phyloP scores from a whole-genome alignment of 2,797 vertebrate genomes.

The Darevskia mixta region DNA sequence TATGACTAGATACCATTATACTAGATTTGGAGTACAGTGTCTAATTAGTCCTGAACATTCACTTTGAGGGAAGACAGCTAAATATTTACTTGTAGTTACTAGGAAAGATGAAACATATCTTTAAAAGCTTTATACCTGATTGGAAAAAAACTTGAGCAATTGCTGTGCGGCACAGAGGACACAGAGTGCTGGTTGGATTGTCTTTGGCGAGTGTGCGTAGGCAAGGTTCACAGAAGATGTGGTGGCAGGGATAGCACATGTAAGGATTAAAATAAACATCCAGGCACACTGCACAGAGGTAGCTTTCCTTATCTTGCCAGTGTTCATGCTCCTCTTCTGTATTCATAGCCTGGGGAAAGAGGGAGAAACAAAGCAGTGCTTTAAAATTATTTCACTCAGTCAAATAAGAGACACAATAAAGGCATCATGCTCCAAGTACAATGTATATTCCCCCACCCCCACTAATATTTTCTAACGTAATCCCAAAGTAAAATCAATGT shows the following conservation, averaged over 20 bases:
- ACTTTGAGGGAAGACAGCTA: neutral
- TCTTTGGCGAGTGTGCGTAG: constrained; percentile 90
- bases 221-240: constrained; percentile 95
- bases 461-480: neutral
- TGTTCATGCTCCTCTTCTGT: constrained; percentile 82
- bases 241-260: constrained; percentile 91
- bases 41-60: neutral
- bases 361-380: constrained; percentile 41
- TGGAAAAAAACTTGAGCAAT: constrained; percentile 89
- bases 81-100: neutral
- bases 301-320: constrained; percentile 83
- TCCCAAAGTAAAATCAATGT: constrained; percentile 15
- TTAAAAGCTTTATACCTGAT: constrained; percentile 80
- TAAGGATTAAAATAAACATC: constrained; percentile 93
- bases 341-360: constrained; percentile 71
- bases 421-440: constrained; percentile 38
- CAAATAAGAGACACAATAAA: neutral
- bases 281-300: constrained; percentile 91
- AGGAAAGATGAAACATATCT: neutral
- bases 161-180: constrained; percentile 89
- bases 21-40: neutral
- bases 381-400: constrained; percentile 46
- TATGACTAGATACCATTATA: neutral
- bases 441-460: constrained; percentile 32
- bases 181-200: constrained; percentile 84